Conservation (phyloP, 1,140 invertebrate species). For the Heliconius hewitsoni region DNA sequence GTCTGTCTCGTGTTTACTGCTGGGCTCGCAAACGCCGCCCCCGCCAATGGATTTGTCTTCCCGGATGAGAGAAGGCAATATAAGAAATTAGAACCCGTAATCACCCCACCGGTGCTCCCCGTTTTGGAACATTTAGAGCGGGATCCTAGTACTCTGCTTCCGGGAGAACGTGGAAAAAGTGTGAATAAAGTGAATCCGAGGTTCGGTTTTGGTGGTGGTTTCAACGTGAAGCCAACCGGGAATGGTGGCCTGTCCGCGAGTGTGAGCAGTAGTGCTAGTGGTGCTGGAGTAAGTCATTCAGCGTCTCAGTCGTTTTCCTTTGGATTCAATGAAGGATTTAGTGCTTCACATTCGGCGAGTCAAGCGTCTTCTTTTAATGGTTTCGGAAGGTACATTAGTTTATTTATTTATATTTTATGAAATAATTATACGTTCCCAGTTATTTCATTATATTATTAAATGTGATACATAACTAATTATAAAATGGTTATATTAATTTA, state of each 20-base stretch:
- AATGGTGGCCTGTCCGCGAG: constrained; percentile 67
- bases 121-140: constrained; percentile 72
- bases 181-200: constrained; percentile 51
- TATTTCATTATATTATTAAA: neutral
- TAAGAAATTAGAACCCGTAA: constrained; percentile 67
- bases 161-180: constrained; percentile 50
- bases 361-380: constrained; percentile 73
- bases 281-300: constrained; percentile 63
- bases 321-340: constrained; percentile 74
- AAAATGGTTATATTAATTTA: no score
- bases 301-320: constrained; percentile 74
- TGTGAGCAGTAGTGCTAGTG: constrained; percentile 67
- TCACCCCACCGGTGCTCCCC: constrained; percentile 72
- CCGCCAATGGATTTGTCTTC: constrained; percentile 65
- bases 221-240: constrained; percentile 61
- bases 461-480: neutral
- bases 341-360: constrained; percentile 72
- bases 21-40: constrained; percentile 44
- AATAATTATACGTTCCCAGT: no score
- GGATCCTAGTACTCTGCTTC: constrained; percentile 70
- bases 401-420: neutral
- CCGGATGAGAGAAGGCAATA: constrained; percentile 60
- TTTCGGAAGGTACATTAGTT: constrained; percentile 61
- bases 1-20: constrained; percentile 47
- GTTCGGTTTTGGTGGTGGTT: constrained; percentile 60